Evolutionary conservation across 2,797 vertebrate species (phyloP).

Genomic region (Gadopsis bispinosus): DNA sequence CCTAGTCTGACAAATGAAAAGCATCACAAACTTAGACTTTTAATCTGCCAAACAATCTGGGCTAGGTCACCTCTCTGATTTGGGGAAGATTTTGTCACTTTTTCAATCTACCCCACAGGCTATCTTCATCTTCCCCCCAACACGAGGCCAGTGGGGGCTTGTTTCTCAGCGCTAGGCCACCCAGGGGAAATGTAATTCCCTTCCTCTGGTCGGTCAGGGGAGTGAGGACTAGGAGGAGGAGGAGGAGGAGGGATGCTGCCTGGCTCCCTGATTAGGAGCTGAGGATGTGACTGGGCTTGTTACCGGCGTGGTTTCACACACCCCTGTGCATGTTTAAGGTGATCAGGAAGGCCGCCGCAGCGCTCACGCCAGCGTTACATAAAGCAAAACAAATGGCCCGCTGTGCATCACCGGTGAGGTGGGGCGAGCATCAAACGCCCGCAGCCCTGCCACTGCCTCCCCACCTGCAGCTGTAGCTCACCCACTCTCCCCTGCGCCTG

Average conservation of each 20-base stretch:
- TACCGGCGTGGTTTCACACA: slow-evolving; percentile 52
- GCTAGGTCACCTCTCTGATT: slow-evolving; percentile 79
- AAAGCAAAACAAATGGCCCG: slow-evolving; percentile 75
- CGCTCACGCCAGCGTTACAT: slow-evolving; percentile 52
- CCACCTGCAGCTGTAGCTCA: slow-evolving; percentile 34
- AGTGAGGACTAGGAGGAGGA: slow-evolving; percentile 48
- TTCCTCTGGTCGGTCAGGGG: slow-evolving; percentile 57
- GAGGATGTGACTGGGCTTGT: slow-evolving; percentile 59
- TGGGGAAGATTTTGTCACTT: slow-evolving; percentile 77
- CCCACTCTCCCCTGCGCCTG: slow-evolving; percentile 22
- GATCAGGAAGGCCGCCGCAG: slow-evolving; percentile 59
- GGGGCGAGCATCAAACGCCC: slow-evolving; percentile 61
- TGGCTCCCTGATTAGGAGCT: slow-evolving; percentile 67
- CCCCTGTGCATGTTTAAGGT: slow-evolving; percentile 70
- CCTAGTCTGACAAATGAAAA: slow-evolving; percentile 82
- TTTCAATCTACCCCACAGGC: slow-evolving; percentile 77
- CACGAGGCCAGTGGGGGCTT: slow-evolving; percentile 68
- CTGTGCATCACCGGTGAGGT: slow-evolving; percentile 54
- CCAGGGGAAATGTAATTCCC: slow-evolving; percentile 80
- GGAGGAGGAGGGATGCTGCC: slow-evolving; percentile 43
- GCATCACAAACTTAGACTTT: slow-evolving; percentile 84
- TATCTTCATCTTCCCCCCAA: slow-evolving; percentile 64
- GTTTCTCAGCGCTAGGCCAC: slow-evolving; percentile 66
- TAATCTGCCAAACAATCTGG: slow-evolving; percentile 83
- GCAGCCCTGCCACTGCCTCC: slow-evolving; percentile 15